Base-by-base conservation (phyloP, 1,140 invertebrate species). In the Drosophila eugracilis region DNA sequence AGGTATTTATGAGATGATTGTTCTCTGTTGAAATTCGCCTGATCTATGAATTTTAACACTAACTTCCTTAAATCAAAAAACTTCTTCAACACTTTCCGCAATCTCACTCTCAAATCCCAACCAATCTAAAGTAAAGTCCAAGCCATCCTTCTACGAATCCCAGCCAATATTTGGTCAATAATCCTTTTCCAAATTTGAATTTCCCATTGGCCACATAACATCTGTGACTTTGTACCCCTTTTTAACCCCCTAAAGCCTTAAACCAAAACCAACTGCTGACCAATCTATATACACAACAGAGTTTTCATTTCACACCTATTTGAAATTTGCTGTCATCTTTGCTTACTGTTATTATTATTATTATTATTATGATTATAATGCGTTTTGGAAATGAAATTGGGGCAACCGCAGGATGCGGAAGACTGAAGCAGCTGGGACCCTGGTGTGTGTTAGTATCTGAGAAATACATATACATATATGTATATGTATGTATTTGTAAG, bases 311-410 rank as follows among this genome's bases (percentile, higher is more conserved):
- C 73, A 70, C 81, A 86, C 81, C 83, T 86, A 58, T 65, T 81
- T 45, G 52, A 75, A 81, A 78, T 75, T 57, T 75, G 57, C 54
- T 58, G 44, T 69, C 52, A 67, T 81, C 55, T 60, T 59, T 78
- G 39, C 48, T 44, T 60, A 78, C 71, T 67, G 53, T 65, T 76
- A 60, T 60, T 84, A 75, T 78, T 81, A 60, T 60, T 84, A 75
- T 78, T 81, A 84, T 81, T 81, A 81, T 84, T 84, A 79, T 84
- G 63, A 76, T 79, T 79, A 85, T 86, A 86, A 88, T 86, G 52
- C 62, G 76, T 73, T 80, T 79, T 67, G 72, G 52, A 66, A 72
- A 58, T 55, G 39, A 67, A 85, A 86, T 86, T 86, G 81, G 81
- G 65, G 72, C 67, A 79, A 66, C 60, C 73, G 34, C 54, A 65